Base-by-base conservation (phyloP, 2,113 vertebrate genomes). In the Psephotus haematonotus region DNA sequence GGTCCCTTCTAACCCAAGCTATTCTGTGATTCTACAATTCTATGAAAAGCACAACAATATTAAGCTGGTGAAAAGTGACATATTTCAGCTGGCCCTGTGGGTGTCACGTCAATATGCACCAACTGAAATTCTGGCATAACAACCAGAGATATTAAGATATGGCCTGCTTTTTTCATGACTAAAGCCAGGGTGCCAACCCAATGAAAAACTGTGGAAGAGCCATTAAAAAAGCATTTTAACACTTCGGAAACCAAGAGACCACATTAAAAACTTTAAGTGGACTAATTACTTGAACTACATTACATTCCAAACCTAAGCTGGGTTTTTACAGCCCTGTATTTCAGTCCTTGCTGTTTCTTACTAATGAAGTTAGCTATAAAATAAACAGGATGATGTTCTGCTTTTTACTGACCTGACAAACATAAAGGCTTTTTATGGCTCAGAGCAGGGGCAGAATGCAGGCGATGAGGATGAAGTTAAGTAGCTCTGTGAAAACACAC, bases 331-430 rank as follows among this genome's bases (percentile, higher is more conserved):
- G 82, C 92, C 63, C 47, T 95, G 84, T 93, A 96, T 97, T 97
- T 95, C 92, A 97, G 95, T 90, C 95, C 95, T 97, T 84, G 92
- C 95, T 97, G 93, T 87, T 97, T 93, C 91, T 96, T 88, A 67
- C 80, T 97, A 97, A 97, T 97, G 97, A 97, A 97, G 95, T 93
- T 69, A n/a, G 72, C 97, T 89, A 81, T 97, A 97, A 97, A 97
- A 97, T 87, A 90, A 92, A 86, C 76, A 87, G 92, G 84, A 88
- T 90, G 93, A 82, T 84, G 64, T 63, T 95, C 53, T 78, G 71
- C 1, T 71, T 95, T 96, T 96, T 95, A 96, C 64, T 88, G 86
- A 96, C 94, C 95, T 95, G 88, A 64, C 94, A 97, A 72, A 97
- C 31, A 79, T 86, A 82, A 91, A 96, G 85, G 28, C 63, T 57